Conservation (phyloP, 2,113 vertebrate genomes). For the Gambusia holbrooki region DNA sequence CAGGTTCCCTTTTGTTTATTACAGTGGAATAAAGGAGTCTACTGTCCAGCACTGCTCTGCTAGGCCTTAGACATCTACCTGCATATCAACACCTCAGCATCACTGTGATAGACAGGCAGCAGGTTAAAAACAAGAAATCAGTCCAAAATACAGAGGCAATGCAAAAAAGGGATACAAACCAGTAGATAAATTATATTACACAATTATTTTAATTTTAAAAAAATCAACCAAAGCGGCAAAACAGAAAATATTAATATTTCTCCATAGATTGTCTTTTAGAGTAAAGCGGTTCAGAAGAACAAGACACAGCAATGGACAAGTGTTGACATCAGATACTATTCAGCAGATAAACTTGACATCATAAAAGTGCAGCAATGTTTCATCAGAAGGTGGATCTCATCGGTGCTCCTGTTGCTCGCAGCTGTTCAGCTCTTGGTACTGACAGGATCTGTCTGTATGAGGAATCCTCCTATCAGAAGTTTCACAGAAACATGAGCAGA, state of each 20-base stretch:
- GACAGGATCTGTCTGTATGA: constrained; percentile 41
- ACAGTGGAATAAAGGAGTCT: constrained; percentile 64
- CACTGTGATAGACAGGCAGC: constrained; percentile 45
- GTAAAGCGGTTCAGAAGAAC: not conserved
- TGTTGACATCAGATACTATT: not conserved
- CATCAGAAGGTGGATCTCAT: not conserved
- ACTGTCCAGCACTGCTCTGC: constrained; percentile 47
- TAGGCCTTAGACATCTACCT: constrained; percentile 37
- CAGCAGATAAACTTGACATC: not conserved
- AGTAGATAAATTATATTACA: not conserved
- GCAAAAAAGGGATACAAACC: not conserved
- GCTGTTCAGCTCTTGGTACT: constrained; percentile 5
- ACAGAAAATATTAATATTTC: not conserved
- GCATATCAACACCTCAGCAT: constrained; percentile 65
- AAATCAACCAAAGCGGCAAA: not conserved
- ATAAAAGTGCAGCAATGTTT: not conserved
- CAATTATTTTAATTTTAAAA: not conserved
- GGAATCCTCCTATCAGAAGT: constrained; percentile 45
- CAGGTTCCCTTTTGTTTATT: constrained; percentile 44
- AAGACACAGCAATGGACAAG: not conserved
- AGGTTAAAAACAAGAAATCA: not conserved
- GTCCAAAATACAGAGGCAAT: constrained; percentile 12
- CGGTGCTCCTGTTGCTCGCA: constrained; percentile 9
- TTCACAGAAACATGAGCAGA: constrained; percentile 41
- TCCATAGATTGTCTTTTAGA: not conserved